These are phyloP conservation scores for Paralichthys olivaceus DNA, from an alignment of 2,113 vertebrate genomes.

Conservation along the genomic window DNA sequence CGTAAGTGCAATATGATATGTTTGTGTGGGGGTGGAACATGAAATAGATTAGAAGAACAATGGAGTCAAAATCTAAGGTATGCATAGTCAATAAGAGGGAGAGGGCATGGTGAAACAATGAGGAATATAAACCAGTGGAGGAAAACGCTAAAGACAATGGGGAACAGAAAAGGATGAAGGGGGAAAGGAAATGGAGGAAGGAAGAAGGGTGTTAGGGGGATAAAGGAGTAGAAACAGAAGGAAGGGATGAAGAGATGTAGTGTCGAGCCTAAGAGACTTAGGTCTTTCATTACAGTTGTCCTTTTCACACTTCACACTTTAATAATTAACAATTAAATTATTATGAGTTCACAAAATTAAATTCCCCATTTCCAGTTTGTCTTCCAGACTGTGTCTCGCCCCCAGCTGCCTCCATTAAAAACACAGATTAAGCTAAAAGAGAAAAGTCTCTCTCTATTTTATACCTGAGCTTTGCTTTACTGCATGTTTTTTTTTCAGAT, in stretches of 20 bases:
- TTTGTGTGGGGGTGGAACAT: not conserved
- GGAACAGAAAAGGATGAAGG: not conserved
- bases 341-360: conserved; percentile 12
- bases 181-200: not conserved
- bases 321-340: conserved; percentile 22
- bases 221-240: not conserved
- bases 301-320: conserved; percentile 12
- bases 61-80: not conserved
- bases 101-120: not conserved
- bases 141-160: not conserved
- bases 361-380: conserved; percentile 13
- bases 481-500: no score
- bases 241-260: not conserved
- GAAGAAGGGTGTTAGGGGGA: not conserved
- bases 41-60: not conserved
- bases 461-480: not conserved
- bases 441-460: not conserved
- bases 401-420: conserved; percentile 11
- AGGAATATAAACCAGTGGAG: not conserved
- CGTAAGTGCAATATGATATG: not conserved
- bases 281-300: not conserved
- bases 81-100: not conserved
- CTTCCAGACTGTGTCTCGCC: not conserved
- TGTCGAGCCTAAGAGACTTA: not conserved
- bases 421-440: not conserved